phyloP scores from a whole-genome alignment of 2,113 vertebrate species.

The Rafetus swinhoei region DNA sequence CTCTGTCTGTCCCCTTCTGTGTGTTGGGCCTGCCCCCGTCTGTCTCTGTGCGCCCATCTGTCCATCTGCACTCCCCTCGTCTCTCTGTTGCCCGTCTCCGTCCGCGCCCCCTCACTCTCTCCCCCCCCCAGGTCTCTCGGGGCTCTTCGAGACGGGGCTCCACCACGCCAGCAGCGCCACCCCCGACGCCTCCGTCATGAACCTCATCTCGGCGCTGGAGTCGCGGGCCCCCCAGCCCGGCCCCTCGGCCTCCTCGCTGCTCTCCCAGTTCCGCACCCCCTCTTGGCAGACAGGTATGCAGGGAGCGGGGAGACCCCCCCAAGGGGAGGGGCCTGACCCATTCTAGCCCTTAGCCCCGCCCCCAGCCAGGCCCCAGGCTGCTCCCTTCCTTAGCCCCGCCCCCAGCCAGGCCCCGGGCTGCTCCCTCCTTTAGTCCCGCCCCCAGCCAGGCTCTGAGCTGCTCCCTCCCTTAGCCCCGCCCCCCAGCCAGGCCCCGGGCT shows the following conservation, averaged over 20 bases:
- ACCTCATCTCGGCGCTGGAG: conserved; percentile 94
- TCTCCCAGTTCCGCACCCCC: conserved; percentile 94
- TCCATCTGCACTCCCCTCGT: background rate
- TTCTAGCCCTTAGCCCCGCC: background rate
- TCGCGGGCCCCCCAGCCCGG: conserved; percentile 92
- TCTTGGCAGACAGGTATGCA: conserved; percentile 94
- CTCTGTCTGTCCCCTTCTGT: background rate
- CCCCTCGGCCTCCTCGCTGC: conserved; percentile 93
- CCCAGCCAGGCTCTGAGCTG: too few relatives aligned
- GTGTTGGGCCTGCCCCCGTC: too few relatives aligned
- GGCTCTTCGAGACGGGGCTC: conserved; percentile 93
- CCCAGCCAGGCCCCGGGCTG: background rate
- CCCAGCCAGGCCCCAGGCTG: background rate
- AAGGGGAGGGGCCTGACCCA: background rate
- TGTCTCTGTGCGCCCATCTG: background rate
- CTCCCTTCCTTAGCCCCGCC: background rate
- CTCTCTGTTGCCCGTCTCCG: background rate
- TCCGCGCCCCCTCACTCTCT: conserved; percentile 13
- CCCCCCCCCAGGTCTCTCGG: conserved; percentile 85
- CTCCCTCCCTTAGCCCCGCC: too few relatives aligned
- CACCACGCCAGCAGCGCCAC: conserved; percentile 90
- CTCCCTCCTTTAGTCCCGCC: too few relatives aligned
- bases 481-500: too few relatives aligned
- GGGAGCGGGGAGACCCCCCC: background rate
- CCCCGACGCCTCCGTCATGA: conserved; percentile 94